A percentile compares a stretch with the other conserved stretches of the same genome.
Conservation (phyloP, 2,888 invertebrate species). For the Cryptophagus acutangulus region DNA sequence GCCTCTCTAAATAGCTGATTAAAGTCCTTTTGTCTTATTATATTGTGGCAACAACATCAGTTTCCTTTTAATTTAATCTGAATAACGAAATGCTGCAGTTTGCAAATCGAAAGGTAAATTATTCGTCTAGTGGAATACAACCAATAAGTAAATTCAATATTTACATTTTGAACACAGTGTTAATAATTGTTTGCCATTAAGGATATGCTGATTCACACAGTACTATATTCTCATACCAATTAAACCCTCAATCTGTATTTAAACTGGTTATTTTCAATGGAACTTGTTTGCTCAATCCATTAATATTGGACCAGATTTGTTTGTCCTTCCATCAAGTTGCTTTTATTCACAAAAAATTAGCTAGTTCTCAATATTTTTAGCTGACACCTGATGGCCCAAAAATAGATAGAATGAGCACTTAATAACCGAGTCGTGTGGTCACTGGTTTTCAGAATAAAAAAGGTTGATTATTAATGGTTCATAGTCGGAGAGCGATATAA, state of each 20-base stretch:
- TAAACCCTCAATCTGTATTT: slow-evolving; percentile 20
- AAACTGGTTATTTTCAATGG: no score
- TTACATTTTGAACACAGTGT: slow-evolving; percentile 8
- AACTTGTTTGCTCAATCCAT: no score
- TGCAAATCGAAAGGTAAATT: no score
- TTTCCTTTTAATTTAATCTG: slow-evolving; percentile 22
- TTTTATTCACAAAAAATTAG: no score
- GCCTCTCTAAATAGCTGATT: slow-evolving; percentile 26
- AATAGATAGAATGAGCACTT: background rate
- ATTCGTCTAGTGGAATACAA: no score
- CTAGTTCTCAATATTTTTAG: no score
- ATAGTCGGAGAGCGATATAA: background rate
- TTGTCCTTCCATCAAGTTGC: no score
- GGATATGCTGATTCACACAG: slow-evolving; percentile 26
- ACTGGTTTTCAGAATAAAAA: background rate
- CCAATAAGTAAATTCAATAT: background rate
- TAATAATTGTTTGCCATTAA: slow-evolving; percentile 23
- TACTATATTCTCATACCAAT: slow-evolving; percentile 25
- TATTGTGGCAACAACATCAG: slow-evolving; percentile 19
- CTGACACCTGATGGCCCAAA: no score
- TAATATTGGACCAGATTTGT: no score
- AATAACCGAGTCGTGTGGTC: background rate
- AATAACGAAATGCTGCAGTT: no score
- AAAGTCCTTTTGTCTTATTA: slow-evolving; percentile 22
- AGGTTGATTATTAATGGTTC: slow-evolving; percentile 10